A percentile compares a stretch with the other conserved stretches of the same genome.
These are phyloP conservation scores for Platygyra sinensis DNA, from an alignment of 64 coral and sea anemone species.

Conservation along the genomic window DNA sequence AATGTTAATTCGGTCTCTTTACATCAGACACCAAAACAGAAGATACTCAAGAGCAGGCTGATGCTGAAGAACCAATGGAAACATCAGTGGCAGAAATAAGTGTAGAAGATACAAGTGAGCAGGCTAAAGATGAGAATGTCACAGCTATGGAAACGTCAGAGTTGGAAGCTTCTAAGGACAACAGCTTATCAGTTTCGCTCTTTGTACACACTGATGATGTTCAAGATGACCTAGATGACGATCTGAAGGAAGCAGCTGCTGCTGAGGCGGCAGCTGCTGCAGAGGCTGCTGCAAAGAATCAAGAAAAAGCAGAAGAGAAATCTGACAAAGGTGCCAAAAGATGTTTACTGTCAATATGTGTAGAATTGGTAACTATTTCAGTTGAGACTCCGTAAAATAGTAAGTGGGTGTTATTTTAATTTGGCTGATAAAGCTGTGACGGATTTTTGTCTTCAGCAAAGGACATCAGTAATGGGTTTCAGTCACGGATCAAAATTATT, in stretches of 20 bases:
- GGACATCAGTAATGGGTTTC: no score
- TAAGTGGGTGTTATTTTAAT: not conserved
- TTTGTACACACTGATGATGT: slow-evolving; percentile 96
- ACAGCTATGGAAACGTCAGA: slow-evolving; percentile 61
- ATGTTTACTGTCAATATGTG: not conserved
- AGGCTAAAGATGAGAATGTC: not conserved
- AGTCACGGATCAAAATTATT: no score
- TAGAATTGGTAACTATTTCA: not conserved
- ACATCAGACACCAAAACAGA: not conserved
- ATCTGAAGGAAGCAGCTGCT: slow-evolving; percentile 83
- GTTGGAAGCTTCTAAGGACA: slow-evolving; percentile 77
- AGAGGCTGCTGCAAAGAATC: not conserved
- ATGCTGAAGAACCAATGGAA: slow-evolving; percentile 10
- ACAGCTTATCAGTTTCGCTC: slow-evolving; percentile 88
- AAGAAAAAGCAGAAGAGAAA: slow-evolving; percentile 35
- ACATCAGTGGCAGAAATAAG: slow-evolving; percentile 7
- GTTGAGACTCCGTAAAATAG: not conserved
- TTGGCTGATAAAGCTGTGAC: not conserved
- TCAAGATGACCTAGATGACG: slow-evolving; percentile 97
- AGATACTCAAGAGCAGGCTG: not conserved
- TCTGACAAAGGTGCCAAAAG: slow-evolving; percentile 22
- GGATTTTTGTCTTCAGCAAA: no score
- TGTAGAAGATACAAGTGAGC: not conserved
- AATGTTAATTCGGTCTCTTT: slow-evolving; percentile 10
- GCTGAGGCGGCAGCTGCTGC: slow-evolving; percentile 40